Evolutionary conservation across 2,797 vertebrate species (phyloP).

Genomic region (Mus spretus): DNA sequence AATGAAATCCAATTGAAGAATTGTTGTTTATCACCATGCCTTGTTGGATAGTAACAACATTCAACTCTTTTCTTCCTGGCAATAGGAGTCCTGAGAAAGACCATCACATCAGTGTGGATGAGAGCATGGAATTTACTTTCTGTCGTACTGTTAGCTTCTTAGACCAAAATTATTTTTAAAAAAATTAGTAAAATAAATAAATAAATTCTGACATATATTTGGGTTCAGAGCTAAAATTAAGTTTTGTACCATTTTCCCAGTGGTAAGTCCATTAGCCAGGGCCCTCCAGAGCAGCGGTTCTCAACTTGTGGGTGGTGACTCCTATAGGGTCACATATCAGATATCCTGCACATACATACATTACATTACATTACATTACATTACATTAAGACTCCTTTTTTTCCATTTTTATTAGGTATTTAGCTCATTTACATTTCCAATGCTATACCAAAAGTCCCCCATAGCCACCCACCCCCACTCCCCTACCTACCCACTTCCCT

Average conservation of each 20-base stretch:
- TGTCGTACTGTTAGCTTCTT: background rate
- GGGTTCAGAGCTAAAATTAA: background rate
- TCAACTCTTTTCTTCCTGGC: background rate
- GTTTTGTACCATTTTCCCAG: background rate
- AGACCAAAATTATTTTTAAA: background rate
- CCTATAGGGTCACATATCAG: background rate
- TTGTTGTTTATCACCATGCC: background rate
- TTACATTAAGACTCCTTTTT: no score
- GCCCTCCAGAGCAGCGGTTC: background rate
- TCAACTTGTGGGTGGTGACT: background rate
- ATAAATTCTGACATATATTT: background rate
- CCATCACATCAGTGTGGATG: background rate
- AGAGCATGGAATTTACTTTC: slow-evolving; percentile 10
- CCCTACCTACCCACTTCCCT: no score
- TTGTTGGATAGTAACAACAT: background rate
- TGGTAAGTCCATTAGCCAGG: background rate
- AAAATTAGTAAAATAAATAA: background rate
- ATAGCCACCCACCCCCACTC: no score
- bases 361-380: no score
- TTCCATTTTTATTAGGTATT: no score
- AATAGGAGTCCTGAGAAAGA: background rate
- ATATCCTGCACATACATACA: background rate
- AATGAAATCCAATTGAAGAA: background rate
- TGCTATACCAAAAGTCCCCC: no score
- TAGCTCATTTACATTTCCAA: no score